phyloP scores from a whole-genome alignment of 2,113 vertebrate species.

The Lophochroa leadbeateri region DNA sequence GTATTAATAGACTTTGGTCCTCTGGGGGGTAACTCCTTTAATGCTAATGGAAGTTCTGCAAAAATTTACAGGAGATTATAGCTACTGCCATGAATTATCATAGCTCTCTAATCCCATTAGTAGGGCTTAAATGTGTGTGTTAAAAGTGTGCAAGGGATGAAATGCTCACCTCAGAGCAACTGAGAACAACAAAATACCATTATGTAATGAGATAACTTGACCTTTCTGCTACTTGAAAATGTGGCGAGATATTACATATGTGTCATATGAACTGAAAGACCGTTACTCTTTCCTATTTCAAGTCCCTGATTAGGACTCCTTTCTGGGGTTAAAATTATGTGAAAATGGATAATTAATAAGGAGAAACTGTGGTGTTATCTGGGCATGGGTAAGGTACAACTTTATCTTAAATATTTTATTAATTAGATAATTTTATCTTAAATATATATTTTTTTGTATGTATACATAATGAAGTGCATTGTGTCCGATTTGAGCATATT shows the following conservation, averaged over 20 bases:
- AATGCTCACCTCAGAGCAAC: background rate
- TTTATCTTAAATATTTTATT: background rate
- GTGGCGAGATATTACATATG: background rate
- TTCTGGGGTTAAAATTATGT: background rate
- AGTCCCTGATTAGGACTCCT: background rate
- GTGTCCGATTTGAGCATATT: background rate
- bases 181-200: background rate
- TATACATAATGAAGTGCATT: background rate
- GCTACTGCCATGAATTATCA: background rate
- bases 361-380: background rate
- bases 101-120: background rate
- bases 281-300: background rate
- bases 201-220: background rate
- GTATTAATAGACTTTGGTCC: background rate
- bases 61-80: background rate
- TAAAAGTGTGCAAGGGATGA: background rate
- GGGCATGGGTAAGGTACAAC: background rate
- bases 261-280: background rate
- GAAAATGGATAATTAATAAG: background rate
- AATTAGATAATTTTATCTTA: background rate
- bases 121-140: background rate
- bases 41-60: conserved; percentile 7
- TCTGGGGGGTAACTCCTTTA: conserved; percentile 19
- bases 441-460: background rate
- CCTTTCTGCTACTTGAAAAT: background rate